Conservation (phyloP, 2,797 vertebrate genomes). For the Ispidina picta region DNA sequence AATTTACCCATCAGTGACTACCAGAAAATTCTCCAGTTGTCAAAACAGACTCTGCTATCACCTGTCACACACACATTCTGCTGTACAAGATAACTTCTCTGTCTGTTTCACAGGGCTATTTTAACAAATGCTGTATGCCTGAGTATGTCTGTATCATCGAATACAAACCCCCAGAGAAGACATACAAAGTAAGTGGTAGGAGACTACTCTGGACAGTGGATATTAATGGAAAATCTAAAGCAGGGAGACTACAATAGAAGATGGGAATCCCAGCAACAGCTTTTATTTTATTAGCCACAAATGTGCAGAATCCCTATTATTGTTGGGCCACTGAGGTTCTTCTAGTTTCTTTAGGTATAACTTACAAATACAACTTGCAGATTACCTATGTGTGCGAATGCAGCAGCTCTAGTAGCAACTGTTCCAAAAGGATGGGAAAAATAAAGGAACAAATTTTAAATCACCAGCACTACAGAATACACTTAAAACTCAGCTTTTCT, state of each 20-base stretch:
- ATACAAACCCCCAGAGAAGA: background rate
- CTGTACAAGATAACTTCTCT: background rate
- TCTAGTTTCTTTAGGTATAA: background rate
- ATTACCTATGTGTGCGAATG: background rate
- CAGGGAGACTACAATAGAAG: background rate
- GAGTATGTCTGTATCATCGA: background rate
- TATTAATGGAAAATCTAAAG: background rate
- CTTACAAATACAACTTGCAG: background rate
- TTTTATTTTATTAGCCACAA: background rate
- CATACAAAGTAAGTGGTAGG: background rate
- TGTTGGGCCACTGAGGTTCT: background rate
- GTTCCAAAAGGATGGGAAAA: background rate
- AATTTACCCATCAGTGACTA: background rate
- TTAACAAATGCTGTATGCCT: background rate
- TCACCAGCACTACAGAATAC: background rate
- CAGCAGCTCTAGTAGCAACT: background rate
- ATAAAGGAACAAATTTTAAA: background rate
- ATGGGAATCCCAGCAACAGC: background rate
- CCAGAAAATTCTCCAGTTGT: background rate
- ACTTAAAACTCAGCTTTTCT: background rate
- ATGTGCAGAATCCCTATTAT: background rate
- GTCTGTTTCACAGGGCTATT: background rate
- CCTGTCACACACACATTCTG: background rate
- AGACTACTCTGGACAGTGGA: background rate
- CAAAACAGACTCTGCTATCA: constrained; percentile 1